Evolutionary conservation across 2,797 vertebrate genomes (phyloP).

Genomic region (Pelochelys cantorii): DNA sequence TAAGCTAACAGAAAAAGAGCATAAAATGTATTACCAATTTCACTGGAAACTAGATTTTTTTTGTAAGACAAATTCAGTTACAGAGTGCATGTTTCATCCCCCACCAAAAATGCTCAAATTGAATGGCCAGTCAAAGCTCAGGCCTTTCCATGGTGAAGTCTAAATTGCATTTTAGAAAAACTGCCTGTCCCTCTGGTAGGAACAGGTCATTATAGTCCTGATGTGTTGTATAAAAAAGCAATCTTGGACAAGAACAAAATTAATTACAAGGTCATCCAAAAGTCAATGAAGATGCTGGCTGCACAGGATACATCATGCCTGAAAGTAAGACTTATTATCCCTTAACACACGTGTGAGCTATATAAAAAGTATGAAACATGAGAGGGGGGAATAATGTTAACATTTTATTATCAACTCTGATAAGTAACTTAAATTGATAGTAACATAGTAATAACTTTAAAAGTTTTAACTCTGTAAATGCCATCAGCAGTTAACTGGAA

Average conservation of each 20-base stretch:
- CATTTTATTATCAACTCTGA: background rate
- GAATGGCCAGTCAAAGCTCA: slow-evolving; percentile 48
- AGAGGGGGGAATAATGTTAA: slow-evolving; percentile 13
- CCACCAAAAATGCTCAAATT: slow-evolving; percentile 52
- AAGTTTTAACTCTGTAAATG: background rate
- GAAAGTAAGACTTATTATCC: background rate
- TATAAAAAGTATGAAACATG: background rate
- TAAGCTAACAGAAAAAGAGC: background rate
- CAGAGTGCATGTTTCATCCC: slow-evolving; percentile 50
- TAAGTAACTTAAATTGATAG: background rate
- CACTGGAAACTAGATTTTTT: slow-evolving; percentile 36
- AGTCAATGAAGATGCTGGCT: slow-evolving; percentile 34
- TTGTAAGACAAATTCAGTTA: background rate
- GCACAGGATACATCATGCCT: background rate
- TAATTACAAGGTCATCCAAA: slow-evolving; percentile 59
- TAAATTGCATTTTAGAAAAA: slow-evolving; percentile 57
- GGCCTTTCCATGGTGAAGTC: slow-evolving; percentile 46
- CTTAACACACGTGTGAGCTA: background rate
- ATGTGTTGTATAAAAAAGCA: slow-evolving; percentile 41
- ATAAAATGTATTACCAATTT: slow-evolving; percentile 10
- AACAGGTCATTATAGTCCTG: slow-evolving; percentile 36
- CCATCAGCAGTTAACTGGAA: background rate
- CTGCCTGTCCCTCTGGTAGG: slow-evolving; percentile 17
- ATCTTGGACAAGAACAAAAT: background rate
- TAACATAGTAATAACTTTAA: background rate